Evolutionary conservation across 92 coral and sea anemone genomes (phyloP).

Genomic region (Paragorgia papillata): DNA sequence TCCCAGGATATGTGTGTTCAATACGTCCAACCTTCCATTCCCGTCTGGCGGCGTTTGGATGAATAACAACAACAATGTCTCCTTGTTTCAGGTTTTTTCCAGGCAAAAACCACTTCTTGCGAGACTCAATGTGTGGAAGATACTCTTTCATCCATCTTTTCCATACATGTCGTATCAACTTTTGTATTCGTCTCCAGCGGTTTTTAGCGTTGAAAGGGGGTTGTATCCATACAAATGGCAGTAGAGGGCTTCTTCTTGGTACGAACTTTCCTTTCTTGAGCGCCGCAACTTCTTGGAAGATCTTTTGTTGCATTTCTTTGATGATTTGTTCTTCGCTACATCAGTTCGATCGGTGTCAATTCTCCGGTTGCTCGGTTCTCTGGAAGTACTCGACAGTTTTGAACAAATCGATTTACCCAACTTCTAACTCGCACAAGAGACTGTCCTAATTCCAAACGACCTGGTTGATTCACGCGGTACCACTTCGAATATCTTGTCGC

Average conservation of each 20-base stretch:
- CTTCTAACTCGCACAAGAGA: slow-evolving; percentile 65
- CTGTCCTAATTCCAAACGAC: slow-evolving; percentile 57
- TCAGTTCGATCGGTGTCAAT: slow-evolving; percentile 59
- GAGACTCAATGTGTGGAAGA: slow-evolving; percentile 43
- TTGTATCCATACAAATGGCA: slow-evolving; percentile 1
- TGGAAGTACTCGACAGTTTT: slow-evolving; percentile 42
- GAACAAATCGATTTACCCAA: slow-evolving; percentile 62
- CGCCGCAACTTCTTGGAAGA: slow-evolving; percentile 52
- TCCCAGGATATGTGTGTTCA: slow-evolving; percentile 44
- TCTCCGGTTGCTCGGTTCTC: slow-evolving; percentile 41
- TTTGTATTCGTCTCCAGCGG: slow-evolving; percentile 52
- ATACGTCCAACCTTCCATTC: slow-evolving; percentile 56
- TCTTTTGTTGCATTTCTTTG: slow-evolving; percentile 47
- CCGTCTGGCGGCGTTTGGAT: slow-evolving; percentile 41
- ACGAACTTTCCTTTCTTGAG: slow-evolving; percentile 42
- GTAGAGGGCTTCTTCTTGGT: slow-evolving; percentile 42
- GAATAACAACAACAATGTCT: slow-evolving; percentile 43
- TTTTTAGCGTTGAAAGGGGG: slow-evolving; percentile 37
- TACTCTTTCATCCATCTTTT: slow-evolving; percentile 60
- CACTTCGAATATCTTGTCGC: slow-evolving; percentile 66
- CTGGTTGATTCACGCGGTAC: slow-evolving; percentile 54
- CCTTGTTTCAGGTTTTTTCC: slow-evolving; percentile 30
- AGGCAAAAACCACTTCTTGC: slow-evolving; percentile 49
- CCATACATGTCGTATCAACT: slow-evolving; percentile 60
- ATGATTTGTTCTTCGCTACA: too few relatives aligned